A percentile compares a stretch with the other conserved stretches of the same genome.
phyloP scores from a whole-genome alignment of 2,888 invertebrate species.

The Orthosia cruda region DNA sequence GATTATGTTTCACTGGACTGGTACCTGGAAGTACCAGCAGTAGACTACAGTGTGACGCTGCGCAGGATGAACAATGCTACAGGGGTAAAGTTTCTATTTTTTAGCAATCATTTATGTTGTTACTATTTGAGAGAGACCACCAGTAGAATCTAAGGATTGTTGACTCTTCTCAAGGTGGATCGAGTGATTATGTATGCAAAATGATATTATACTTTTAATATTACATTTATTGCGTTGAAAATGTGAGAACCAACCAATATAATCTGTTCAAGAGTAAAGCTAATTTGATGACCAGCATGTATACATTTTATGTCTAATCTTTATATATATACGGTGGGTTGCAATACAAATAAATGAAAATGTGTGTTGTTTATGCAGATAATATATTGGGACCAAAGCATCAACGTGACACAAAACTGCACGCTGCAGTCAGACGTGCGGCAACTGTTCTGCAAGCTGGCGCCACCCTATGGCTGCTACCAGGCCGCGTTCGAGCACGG shows the following conservation, averaged over 20 bases:
- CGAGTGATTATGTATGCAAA: too few relatives aligned
- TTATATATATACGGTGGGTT: neutral
- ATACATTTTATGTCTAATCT: neutral
- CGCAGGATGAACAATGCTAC: constrained; percentile 20
- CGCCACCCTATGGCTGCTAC: constrained; percentile 65
- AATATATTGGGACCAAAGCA: neutral
- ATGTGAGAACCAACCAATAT: too few relatives aligned
- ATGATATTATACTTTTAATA: too few relatives aligned
- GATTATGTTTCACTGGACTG: constrained; percentile 69
- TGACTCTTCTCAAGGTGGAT: neutral
- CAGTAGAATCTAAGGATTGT: neutral
- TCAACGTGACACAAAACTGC: constrained; percentile 56
- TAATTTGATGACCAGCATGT: neutral
- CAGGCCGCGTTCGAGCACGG: constrained; percentile 63
- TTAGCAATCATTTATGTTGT: neutral
- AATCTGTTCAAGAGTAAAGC: too few relatives aligned
- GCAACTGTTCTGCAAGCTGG: constrained; percentile 65
- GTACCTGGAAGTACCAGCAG: constrained; percentile 74
- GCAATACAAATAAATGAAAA: neutral
- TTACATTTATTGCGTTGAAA: too few relatives aligned
- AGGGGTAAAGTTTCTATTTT: constrained; percentile 26
- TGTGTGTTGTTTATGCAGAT: constrained; percentile 14
- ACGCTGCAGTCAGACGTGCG: neutral
- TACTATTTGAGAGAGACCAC: neutral
- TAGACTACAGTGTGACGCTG: constrained; percentile 56